These are phyloP conservation scores for Drosophila maculinotata DNA, from an alignment of 2,888 invertebrate genomes.

Conservation along the genomic window DNA sequence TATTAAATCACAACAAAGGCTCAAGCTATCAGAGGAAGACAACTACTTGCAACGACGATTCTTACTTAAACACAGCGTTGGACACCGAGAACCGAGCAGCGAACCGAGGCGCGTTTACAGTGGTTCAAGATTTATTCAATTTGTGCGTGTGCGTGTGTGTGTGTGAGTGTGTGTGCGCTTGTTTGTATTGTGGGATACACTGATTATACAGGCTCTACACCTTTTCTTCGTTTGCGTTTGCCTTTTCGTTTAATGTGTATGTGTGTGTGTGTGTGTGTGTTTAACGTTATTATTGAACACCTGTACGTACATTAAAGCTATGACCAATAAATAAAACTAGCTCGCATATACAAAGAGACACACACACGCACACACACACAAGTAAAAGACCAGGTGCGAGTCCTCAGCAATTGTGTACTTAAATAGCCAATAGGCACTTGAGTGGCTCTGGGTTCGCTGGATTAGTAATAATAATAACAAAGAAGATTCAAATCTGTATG, in stretches of 20 bases:
- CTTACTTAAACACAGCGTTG: neutral
- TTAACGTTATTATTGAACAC: constrained; percentile 51
- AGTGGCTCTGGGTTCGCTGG: neutral
- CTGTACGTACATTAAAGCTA: constrained; percentile 52
- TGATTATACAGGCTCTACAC: constrained; percentile 11
- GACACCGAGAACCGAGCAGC: constrained; percentile 1
- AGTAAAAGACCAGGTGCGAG: constrained; percentile 23
- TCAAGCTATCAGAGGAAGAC: constrained; percentile 22
- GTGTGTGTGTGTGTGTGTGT: constrained; percentile 1
- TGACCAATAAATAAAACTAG: neutral
- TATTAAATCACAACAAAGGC: constrained; percentile 64
- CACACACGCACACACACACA: too few relatives aligned
- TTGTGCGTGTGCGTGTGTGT: constrained; percentile 46
- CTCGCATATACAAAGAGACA: neutral
- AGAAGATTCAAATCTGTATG: neutral
- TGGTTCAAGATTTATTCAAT: constrained; percentile 54
- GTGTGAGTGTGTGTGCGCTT: constrained; percentile 15
- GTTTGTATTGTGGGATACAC: constrained; percentile 30
- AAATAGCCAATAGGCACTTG: neutral
- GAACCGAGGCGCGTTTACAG: constrained; percentile 2
- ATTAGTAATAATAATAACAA: neutral
- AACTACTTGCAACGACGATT: neutral
- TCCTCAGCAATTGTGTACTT: neutral
- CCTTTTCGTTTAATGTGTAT: neutral
- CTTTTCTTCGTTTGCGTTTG: constrained; percentile 7